A percentile compares a stretch with the other conserved stretches of the same genome.
phyloP scores from a whole-genome alignment of 1,140 invertebrate species.

The Dreissena polymorpha region DNA sequence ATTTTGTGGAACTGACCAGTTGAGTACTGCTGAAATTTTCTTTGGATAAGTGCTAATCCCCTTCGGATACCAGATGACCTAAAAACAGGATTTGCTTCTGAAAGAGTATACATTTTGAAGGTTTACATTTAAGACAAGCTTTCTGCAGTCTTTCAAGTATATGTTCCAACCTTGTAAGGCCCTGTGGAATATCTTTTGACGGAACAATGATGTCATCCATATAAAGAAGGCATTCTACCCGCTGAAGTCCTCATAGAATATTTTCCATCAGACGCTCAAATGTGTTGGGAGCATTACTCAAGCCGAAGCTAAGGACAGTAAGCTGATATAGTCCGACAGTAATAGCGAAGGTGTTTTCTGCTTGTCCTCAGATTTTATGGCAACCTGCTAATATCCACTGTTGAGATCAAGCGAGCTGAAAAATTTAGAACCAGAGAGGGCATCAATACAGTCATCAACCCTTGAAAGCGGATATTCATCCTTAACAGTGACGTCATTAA shows the following conservation, averaged over 20 bases:
- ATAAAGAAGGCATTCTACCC: no score
- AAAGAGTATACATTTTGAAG: no score
- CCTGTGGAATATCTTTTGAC: no score
- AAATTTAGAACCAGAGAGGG: slow-evolving; percentile 49
- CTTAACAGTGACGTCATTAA: slow-evolving; percentile 63
- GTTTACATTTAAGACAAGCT: slow-evolving; percentile 78
- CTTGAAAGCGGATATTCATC: slow-evolving; percentile 65
- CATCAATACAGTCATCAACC: slow-evolving; percentile 58
- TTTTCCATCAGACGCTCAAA: no score
- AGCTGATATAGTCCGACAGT: no score
- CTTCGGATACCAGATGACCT: slow-evolving; percentile 63
- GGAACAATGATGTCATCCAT: no score
- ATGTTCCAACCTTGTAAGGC: slow-evolving; percentile 42
- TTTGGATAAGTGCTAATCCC: slow-evolving; percentile 63
- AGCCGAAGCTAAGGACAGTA: no score
- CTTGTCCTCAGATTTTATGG: no score
- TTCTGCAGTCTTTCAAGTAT: slow-evolving; percentile 55
- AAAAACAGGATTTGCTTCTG: slow-evolving; percentile 63
- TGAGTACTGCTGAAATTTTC: slow-evolving; percentile 69
- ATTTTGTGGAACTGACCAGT: slow-evolving; percentile 68
- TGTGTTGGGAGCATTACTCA: slow-evolving; percentile 48
- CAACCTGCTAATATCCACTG: slow-evolving; percentile 76
- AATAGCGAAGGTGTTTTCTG: slow-evolving; percentile 51
- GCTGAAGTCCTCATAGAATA: no score
- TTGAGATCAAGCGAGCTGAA: slow-evolving; percentile 58